Conservation (phyloP, 2,797 vertebrate genomes). For the Bovichtus diacanthus region DNA sequence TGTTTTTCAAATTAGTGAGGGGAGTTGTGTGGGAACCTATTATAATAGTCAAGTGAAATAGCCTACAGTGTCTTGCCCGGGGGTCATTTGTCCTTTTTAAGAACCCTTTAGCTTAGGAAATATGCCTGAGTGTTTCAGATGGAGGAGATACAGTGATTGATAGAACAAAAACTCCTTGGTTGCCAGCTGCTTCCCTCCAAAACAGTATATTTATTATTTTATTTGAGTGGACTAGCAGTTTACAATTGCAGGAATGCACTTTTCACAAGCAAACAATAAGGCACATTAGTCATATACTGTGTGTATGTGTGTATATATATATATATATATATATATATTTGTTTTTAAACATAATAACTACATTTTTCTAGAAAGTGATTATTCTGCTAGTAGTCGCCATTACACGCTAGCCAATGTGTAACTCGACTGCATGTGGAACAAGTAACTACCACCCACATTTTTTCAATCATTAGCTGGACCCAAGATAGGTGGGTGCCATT, state of each 20-base stretch:
- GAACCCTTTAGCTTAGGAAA: constrained; percentile 51
- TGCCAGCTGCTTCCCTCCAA: constrained; percentile 64
- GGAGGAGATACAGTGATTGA: constrained; percentile 43
- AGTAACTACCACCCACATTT: constrained; percentile 53
- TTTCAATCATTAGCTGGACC: constrained; percentile 83
- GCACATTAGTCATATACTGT: neutral
- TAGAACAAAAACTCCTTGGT: constrained; percentile 46
- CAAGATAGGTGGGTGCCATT: constrained; percentile 53
- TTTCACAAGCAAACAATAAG: constrained; percentile 13
- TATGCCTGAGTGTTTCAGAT: constrained; percentile 60
- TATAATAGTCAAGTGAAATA: constrained; percentile 72
- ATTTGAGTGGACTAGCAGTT: constrained; percentile 59
- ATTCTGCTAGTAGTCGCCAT: constrained; percentile 9
- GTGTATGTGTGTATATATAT: neutral
- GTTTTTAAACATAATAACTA: neutral
- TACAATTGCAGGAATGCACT: constrained; percentile 26
- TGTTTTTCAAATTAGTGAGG: constrained; percentile 70
- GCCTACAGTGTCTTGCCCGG: constrained; percentile 64
- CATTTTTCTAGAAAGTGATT: constrained; percentile 15
- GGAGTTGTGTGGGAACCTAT: constrained; percentile 44
- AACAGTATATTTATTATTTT: constrained; percentile 67
- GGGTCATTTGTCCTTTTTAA: constrained; percentile 59
- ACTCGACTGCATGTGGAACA: constrained; percentile 47
- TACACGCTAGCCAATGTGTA: constrained; percentile 64
- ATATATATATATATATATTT: neutral